Conservation (phyloP, 2,113 vertebrate genomes). For the Oryzias celebensis region DNA sequence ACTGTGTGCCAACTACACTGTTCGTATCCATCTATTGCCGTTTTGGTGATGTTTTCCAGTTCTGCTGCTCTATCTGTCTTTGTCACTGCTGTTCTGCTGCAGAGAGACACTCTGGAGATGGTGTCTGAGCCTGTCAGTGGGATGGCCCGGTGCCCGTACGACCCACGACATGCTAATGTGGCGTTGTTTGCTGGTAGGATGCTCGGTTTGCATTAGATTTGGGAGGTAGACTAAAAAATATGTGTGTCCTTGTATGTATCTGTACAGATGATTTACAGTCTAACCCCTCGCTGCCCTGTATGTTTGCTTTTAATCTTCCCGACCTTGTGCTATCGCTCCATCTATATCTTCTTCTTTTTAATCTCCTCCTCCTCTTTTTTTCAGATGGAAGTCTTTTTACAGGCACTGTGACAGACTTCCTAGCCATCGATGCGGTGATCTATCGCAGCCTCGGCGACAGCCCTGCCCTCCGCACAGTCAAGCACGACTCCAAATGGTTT, state of each 20-base stretch:
- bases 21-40: conserved; percentile 76
- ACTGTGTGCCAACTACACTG: conserved; percentile 93
- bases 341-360: conserved; percentile 46
- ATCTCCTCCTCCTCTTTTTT: conserved; percentile 40
- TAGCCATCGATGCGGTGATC: conserved; percentile 96
- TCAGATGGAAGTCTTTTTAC: conserved; percentile 95
- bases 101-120: conserved; percentile 91
- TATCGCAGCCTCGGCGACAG: conserved; percentile 93
- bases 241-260: conserved; percentile 56
- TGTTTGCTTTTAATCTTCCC: conserved; percentile 69
- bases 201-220: conserved; percentile 1
- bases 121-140: conserved; percentile 89
- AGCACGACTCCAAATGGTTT: conserved; percentile 99
- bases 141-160: conserved; percentile 96
- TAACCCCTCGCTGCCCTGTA: conserved; percentile 47
- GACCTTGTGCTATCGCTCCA: conserved; percentile 70
- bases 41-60: conserved; percentile 7
- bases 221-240: conserved; percentile 5
- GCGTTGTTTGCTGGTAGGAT: conserved; percentile 91
- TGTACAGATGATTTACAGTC: conserved; percentile 64
- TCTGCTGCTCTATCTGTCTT: conserved; percentile 33
- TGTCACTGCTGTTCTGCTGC: conserved; percentile 16
- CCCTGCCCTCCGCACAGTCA: conserved; percentile 92
- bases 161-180: conserved; percentile 94
- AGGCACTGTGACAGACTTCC: conserved; percentile 94